These are phyloP conservation scores for Exephanes ischioxanthus DNA, from an alignment of 2,888 invertebrate species.

Conservation along the genomic window DNA sequence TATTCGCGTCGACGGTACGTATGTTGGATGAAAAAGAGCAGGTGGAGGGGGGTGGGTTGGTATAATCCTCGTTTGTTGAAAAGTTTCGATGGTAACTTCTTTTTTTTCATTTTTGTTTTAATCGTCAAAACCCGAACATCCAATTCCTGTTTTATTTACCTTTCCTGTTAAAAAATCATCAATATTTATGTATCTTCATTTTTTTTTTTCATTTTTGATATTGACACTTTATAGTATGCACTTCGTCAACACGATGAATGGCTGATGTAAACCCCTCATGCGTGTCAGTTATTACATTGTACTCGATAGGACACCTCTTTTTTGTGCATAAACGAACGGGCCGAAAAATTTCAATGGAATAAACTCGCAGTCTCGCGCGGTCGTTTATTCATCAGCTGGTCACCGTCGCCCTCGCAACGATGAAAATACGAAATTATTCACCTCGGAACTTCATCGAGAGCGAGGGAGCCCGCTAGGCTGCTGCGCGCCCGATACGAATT, in stretches of 20 bases:
- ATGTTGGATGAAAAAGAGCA: neutral
- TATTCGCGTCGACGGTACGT: conserved; percentile 29
- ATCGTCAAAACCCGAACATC: neutral
- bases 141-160: neutral
- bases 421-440: conserved; percentile 56
- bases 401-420: neutral
- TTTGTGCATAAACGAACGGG: neutral
- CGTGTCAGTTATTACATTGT: conserved; percentile 1
- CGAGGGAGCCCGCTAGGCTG: neutral
- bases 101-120: neutral
- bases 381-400: conserved; percentile 17
- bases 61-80: conserved; percentile 23
- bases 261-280: neutral
- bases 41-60: neutral
- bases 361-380: conserved; percentile 2
- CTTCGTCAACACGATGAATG: neutral
- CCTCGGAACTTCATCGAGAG: conserved; percentile 14
- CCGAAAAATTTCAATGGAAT: conserved; percentile 2
- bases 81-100: neutral
- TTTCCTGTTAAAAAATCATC: conserved; percentile 2
- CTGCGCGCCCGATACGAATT: conserved; percentile 47
- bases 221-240: neutral
- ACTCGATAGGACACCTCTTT: neutral
- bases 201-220: neutral
- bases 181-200: neutral